These are phyloP conservation scores for Cyrtodaria siliqua DNA, from an alignment of 2,888 invertebrate species.

Conservation along the genomic window DNA sequence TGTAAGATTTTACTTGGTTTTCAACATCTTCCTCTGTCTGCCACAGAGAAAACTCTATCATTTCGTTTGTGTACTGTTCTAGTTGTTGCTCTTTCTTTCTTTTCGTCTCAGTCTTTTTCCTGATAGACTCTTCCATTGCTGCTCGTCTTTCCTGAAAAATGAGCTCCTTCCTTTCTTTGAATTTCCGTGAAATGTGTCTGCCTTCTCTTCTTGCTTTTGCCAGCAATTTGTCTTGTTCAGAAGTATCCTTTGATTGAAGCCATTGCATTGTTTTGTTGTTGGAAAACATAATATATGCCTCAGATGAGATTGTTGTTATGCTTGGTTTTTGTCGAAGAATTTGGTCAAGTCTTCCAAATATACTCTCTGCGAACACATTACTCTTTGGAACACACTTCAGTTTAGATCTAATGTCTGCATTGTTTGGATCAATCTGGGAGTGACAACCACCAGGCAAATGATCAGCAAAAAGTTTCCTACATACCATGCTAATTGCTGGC, in stretches of 20 bases:
- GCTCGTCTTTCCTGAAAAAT: not conserved
- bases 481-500: not conserved
- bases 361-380: constrained; percentile 1
- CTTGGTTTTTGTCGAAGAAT: constrained; percentile 6
- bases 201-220: not conserved
- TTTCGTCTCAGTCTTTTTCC: not conserved
- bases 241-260: not conserved
- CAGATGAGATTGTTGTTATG: not conserved
- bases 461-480: constrained; percentile 4
- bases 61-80: not conserved
- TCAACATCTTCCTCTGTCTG: constrained; percentile 10
- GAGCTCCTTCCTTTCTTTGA: not conserved
- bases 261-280: constrained; percentile 3
- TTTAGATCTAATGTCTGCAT: not conserved
- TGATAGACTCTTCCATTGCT: not conserved
- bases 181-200: not conserved
- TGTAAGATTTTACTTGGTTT: not conserved
- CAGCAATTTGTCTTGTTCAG: not conserved
- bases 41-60: constrained; percentile 6
- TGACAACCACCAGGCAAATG: not conserved
- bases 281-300: constrained; percentile 5
- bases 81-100: not conserved
- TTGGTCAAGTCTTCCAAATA: constrained; percentile 1
- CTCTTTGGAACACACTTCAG: constrained; percentile 5
- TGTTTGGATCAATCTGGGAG: not conserved